Evolutionary conservation across 2,113 vertebrate species (phyloP), one percentile per base, ranked within the genome.

Genomic region (Xenopus borealis): DNA sequence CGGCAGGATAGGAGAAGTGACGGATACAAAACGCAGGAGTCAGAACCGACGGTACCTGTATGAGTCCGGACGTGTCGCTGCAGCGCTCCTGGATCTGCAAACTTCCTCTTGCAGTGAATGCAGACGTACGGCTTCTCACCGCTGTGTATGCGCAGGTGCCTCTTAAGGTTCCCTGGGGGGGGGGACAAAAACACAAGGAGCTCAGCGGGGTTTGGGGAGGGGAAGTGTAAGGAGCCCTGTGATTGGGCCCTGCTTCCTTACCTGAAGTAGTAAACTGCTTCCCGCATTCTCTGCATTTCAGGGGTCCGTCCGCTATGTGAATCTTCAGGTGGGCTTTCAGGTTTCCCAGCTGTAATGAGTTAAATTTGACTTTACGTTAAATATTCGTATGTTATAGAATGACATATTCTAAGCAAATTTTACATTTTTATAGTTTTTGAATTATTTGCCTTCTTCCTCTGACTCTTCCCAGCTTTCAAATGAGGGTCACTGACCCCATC

Each of bases 221-320:
- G 13, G 47, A 1, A 12, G 33, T 9, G 8, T 40, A 40, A 7
- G 33, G 33, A 40, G 33, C 33, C 33, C 7, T 40, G 33, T 40
- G 33, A 40, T 40, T 40, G 33, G 52, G 52, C 52, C 17, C 40
- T 19, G 46, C 10, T 11, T n/a, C 4, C 20, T 65, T 89, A 98
- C 97, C 97, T 90, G 97, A 98, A 0, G 97, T 98, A 80, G 96
- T 99, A 86, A 99, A 99, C 90, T 98, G 97, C 82, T 99, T 99
- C 71, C 97, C 96, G 0, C 97, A 98, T 78, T 98, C 96, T 57
- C 95, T 93, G 79, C 96, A 98, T 83, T 98, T 40, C 5, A 99
- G 92, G 19, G 97, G 97, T 40, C 97, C 96, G 0, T 99, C 96
- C 0, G 94, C 79, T 0, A 98, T 97, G 80, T 98, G 96, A 71